phyloP scores from a whole-genome alignment of 2,888 invertebrate genomes.

The Amblyteles armatorius region DNA sequence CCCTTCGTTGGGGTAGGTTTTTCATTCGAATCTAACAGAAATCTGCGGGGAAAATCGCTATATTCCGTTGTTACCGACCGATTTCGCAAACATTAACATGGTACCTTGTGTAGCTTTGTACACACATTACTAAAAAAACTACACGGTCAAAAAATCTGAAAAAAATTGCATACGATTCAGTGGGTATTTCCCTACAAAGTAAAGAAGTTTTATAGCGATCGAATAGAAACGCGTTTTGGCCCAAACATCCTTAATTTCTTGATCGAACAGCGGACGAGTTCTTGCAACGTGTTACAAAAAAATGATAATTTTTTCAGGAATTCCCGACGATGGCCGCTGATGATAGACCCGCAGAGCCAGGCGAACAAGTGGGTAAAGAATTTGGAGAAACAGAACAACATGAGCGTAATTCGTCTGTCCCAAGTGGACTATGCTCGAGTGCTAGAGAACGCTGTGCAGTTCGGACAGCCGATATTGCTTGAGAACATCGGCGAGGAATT shows the following conservation, averaged over 20 bases:
- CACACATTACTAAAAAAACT: too few relatives aligned
- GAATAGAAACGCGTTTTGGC: too few relatives aligned
- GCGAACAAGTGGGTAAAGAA: constrained; percentile 98
- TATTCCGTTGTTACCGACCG: too few relatives aligned
- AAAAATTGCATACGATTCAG: too few relatives aligned
- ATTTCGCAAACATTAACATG: too few relatives aligned
- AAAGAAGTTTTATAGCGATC: too few relatives aligned
- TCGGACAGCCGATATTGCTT: constrained; percentile 94
- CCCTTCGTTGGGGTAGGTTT: too few relatives aligned
- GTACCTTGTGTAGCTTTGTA: too few relatives aligned
- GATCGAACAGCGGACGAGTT: neutral
- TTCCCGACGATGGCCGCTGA: constrained; percentile 95
- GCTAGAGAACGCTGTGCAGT: constrained; percentile 94
- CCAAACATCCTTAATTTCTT: neutral
- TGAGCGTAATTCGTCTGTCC: constrained; percentile 92
- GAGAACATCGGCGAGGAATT: constrained; percentile 97
- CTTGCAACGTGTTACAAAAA: neutral
- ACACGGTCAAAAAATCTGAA: too few relatives aligned
- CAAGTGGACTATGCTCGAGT: constrained; percentile 94
- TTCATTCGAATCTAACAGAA: too few relatives aligned
- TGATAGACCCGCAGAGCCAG: constrained; percentile 98
- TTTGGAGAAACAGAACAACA: constrained; percentile 94
- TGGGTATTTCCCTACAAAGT: too few relatives aligned
- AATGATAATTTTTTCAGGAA: constrained; percentile 86
- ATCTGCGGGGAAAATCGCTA: too few relatives aligned